Evolutionary conservation across 2,113 vertebrate genomes (phyloP), one percentile per base, ranked within the genome.

Genomic region (Uria aalge): DNA sequence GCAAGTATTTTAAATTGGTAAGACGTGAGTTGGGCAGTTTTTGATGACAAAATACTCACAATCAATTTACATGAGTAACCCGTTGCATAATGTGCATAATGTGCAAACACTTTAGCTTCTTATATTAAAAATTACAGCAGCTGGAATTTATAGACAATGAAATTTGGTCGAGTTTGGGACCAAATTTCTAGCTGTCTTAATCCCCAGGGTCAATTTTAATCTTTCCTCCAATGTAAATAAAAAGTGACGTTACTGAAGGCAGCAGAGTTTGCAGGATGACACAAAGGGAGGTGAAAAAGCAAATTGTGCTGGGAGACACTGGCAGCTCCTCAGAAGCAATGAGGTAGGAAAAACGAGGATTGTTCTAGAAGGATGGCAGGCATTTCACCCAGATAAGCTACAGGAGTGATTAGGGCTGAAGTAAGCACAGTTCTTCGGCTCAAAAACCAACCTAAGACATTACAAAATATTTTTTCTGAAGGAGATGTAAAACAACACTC

Each of bases 141-240:
- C 0, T 74, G 43, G 14, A 79, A 86, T 48, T 47, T 26, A 40
- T 7, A 88, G 60, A 69, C 59, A n/a, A 15, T 9, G 26, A 80
- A 43, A 60, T 67, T 38, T 63, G n/a, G 41, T 36, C 0, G 0
- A 56, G 4, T 26, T 29, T 1, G 4, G 34, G 55, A 80, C 53
- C 15, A 48, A 4, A 48, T 63, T 91, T 53, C 47, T n/a, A 57
- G 12, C 22, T 75, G 40, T 36, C 86, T 83, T 63, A 45, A 59
- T 79, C 41, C 8, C 38, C 56, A 2, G 5, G 10, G 11, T 63
- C n/a, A 48, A 0, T 72, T 75, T 52, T 50, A 71, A 66, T 38
- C 26, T 81, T 53, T 62, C 6, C 38, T 62, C 11, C 60, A 79
- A n/a, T 1, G 9, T 38, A 50, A 75, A 75, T 55, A 22, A 57